These are phyloP conservation scores for Alosa sapidissima DNA, from an alignment of 2,797 vertebrate genomes.

Conservation along the genomic window DNA sequence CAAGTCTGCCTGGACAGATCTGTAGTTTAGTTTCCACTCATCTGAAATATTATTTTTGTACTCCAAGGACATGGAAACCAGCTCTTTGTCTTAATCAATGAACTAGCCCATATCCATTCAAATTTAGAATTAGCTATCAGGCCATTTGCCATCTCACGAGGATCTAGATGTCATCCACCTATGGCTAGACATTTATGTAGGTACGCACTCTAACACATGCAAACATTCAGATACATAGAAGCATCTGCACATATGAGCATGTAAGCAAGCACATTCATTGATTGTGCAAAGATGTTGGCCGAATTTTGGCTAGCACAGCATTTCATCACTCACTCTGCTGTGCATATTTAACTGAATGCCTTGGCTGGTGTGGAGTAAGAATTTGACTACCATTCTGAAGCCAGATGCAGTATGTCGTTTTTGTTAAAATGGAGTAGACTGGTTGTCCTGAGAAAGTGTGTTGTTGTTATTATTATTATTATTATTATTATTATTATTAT, in stretches of 20 bases:
- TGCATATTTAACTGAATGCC: not conserved
- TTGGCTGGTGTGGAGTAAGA: not conserved
- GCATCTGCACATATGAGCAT: not conserved
- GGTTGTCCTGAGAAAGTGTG: not conserved
- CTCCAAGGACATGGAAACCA: conserved; percentile 61
- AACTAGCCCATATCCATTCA: conserved; percentile 5
- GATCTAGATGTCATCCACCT: not conserved
- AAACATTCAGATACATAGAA: not conserved
- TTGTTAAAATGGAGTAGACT: not conserved
- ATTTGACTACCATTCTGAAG: conserved; percentile 11
- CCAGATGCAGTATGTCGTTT: not conserved
- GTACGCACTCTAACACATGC: not conserved
- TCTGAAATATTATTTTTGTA: conserved; percentile 69
- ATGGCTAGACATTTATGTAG: not conserved
- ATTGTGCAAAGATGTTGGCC: not conserved
- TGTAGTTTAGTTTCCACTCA: conserved; percentile 74
- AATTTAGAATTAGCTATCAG: not conserved
- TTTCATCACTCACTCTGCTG: not conserved
- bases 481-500: conserved; percentile 15
- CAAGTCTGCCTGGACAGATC: conserved; percentile 79
- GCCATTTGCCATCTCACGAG: not conserved
- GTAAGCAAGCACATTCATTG: not conserved
- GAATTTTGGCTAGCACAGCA: not conserved
- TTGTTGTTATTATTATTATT: not conserved
- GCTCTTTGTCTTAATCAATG: conserved; percentile 72